Evolutionary conservation across 2,888 invertebrate genomes (phyloP).

Genomic region (Steromphala cineraria): DNA sequence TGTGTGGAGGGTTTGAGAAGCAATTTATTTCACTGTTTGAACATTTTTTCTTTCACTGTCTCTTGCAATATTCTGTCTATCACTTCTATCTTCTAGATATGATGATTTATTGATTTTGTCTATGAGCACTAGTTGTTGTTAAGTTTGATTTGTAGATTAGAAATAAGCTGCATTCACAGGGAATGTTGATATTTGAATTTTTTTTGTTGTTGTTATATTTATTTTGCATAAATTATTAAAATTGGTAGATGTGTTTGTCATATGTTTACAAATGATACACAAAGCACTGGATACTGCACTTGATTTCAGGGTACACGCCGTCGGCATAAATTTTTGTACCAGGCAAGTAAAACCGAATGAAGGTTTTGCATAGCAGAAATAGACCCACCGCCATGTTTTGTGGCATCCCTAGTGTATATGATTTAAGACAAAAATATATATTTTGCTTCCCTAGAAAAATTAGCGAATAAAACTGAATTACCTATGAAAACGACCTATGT

Average conservation of each 20-base stretch:
- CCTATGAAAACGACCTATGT: too few relatives aligned
- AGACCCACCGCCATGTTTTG: not conserved
- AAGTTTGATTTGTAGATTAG: too few relatives aligned
- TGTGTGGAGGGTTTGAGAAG: not conserved
- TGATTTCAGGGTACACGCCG: conserved; percentile 16
- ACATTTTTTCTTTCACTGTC: not conserved
- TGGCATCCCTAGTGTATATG: not conserved
- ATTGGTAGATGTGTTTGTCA: not conserved
- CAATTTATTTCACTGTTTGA: not conserved
- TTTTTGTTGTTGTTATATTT: too few relatives aligned
- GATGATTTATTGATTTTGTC: too few relatives aligned
- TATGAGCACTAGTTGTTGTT: too few relatives aligned
- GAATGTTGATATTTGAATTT: too few relatives aligned
- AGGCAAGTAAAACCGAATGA: conserved; percentile 26
- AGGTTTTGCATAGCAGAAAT: not conserved
- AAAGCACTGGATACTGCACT: not conserved
- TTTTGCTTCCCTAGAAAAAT: too few relatives aligned
- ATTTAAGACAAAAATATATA: too few relatives aligned
- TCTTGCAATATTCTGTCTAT: not conserved
- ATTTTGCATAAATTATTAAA: not conserved
- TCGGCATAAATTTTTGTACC: conserved; percentile 21
- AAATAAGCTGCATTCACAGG: too few relatives aligned
- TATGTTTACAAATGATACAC: not conserved
- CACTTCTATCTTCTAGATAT: not conserved
- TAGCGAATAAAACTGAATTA: too few relatives aligned